phyloP scores from a whole-genome alignment of 2,113 vertebrate species.

The Ailuropoda melanoleuca region DNA sequence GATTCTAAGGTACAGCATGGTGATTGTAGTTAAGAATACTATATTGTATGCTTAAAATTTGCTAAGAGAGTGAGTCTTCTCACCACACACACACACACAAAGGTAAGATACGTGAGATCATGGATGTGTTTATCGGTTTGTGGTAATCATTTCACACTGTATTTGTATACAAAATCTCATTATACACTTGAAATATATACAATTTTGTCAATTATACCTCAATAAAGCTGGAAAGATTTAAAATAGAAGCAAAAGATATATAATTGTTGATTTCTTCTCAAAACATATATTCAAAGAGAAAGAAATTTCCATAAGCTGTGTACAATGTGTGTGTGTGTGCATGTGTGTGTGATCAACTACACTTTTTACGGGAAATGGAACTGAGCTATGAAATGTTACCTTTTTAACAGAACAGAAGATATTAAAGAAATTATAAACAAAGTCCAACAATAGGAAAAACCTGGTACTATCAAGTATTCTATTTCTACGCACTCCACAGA shows the following conservation, averaged over 20 bases:
- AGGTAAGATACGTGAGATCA: not conserved
- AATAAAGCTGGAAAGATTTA: not conserved
- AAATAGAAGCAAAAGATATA: not conserved
- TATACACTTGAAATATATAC: not conserved
- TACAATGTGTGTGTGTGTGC: not conserved
- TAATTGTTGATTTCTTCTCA: not conserved
- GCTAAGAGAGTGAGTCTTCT: not conserved
- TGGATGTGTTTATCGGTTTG: not conserved
- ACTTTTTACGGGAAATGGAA: not conserved
- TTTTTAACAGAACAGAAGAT: conserved; percentile 48
- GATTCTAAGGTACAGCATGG: not conserved
- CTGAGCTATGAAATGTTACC: not conserved
- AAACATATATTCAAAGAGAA: not conserved
- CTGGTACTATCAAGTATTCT: not conserved
- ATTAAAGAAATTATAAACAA: conserved; percentile 32
- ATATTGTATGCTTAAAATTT: not conserved
- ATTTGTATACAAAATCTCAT: not conserved
- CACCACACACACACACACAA: not conserved
- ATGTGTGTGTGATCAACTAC: not conserved
- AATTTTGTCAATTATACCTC: not conserved
- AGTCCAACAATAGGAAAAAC: not conserved
- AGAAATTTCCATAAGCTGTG: not conserved
- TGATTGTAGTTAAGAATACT: not conserved
- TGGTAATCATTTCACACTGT: not conserved
- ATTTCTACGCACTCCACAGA: not conserved